Conservation (phyloP, 2,797 vertebrate species). For the Halcyon smyrnensis region DNA sequence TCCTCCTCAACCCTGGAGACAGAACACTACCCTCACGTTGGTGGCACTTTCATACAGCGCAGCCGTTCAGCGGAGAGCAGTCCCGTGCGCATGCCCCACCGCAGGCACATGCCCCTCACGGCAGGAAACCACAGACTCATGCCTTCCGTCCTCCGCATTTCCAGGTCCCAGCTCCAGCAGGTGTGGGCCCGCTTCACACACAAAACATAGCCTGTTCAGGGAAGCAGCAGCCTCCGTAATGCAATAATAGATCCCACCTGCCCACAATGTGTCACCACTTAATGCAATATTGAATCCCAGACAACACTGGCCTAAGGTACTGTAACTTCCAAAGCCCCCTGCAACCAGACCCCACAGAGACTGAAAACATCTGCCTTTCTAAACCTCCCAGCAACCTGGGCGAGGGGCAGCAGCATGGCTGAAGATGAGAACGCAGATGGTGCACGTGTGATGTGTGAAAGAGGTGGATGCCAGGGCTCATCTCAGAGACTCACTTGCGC, state of each 20-base stretch:
- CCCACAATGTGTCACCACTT: slow-evolving; percentile 70
- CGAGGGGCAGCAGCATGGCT: not conserved
- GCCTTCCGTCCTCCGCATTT: slow-evolving; percentile 94
- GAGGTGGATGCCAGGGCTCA: slow-evolving; percentile 31
- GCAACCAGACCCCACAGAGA: slow-evolving; percentile 50
- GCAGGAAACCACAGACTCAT: slow-evolving; percentile 93
- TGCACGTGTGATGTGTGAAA: not conserved
- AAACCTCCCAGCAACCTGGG: slow-evolving; percentile 41
- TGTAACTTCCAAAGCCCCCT: slow-evolving; percentile 71
- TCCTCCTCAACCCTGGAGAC: slow-evolving; percentile 98
- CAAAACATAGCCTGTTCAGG: slow-evolving; percentile 89
- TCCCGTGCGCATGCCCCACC: slow-evolving; percentile 89
- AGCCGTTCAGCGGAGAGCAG: slow-evolving; percentile 99
- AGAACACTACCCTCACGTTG: slow-evolving; percentile 94
- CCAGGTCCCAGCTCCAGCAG: slow-evolving; percentile 95
- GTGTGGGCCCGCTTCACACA: slow-evolving; percentile 97
- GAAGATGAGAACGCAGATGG: slow-evolving; percentile 42
- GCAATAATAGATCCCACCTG: slow-evolving; percentile 81
- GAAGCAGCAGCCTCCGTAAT: slow-evolving; percentile 78
- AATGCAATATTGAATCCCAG: slow-evolving; percentile 79
- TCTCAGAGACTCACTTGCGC: not conserved
- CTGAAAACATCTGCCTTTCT: slow-evolving; percentile 39
- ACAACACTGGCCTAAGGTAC: slow-evolving; percentile 77
- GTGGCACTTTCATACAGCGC: slow-evolving; percentile 95
- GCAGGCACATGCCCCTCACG: slow-evolving; percentile 88